Evolutionary conservation across 1,140 invertebrate genomes (phyloP).

Genomic region (Calephelis virginiensis): DNA sequence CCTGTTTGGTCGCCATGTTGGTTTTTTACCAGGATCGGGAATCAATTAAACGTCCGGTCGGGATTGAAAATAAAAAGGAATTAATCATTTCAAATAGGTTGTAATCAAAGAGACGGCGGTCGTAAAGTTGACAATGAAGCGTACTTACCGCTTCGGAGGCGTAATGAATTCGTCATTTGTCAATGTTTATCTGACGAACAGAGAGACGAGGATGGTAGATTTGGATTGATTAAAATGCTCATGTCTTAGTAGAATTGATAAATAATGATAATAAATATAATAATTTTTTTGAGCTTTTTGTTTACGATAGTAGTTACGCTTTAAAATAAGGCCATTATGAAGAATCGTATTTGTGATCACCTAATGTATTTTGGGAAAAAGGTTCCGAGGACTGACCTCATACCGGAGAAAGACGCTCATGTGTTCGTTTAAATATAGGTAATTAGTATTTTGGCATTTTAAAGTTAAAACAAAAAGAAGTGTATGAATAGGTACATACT

Average conservation of each 20-base stretch:
- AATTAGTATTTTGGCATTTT: too few species aligned
- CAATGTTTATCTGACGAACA: constrained; percentile 38
- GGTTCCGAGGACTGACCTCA: too few species aligned
- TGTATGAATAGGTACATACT: too few species aligned
- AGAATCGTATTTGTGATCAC: too few species aligned
- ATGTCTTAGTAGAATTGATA: not conserved
- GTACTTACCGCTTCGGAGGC: constrained; percentile 32
- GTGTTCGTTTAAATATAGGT: too few species aligned
- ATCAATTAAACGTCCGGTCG: constrained; percentile 64
- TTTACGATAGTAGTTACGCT: too few species aligned
- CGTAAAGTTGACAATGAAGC: constrained; percentile 41
- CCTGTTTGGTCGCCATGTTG: constrained; percentile 34
- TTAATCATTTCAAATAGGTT: constrained; percentile 40
- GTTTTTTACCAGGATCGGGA: constrained; percentile 53
- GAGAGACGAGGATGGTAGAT: constrained; percentile 9
- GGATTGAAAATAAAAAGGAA: constrained; percentile 45
- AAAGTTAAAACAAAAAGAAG: too few species aligned
- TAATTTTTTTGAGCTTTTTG: too few species aligned
- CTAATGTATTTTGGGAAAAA: too few species aligned
- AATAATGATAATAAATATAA: too few species aligned
- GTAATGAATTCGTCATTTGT: constrained; percentile 58
- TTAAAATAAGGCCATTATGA: too few species aligned
- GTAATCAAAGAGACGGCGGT: constrained; percentile 47
- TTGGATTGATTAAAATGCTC: constrained; percentile 12
- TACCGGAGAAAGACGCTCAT: too few species aligned